Evolutionary conservation across 2,113 vertebrate species (phyloP).

Genomic region (Australoheros scitulus): DNA sequence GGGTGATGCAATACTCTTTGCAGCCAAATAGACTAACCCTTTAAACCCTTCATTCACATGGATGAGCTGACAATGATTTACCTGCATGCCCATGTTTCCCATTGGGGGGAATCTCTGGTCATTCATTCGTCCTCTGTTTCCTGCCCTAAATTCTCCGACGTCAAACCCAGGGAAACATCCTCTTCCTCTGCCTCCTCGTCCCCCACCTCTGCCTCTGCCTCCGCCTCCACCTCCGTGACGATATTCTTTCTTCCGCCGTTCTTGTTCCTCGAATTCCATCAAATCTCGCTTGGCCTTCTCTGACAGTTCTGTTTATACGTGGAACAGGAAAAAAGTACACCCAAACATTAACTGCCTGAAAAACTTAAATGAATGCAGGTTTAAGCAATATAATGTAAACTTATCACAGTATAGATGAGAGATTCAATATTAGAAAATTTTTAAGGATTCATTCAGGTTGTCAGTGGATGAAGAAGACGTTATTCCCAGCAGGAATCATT

Average conservation of each 20-base stretch:
- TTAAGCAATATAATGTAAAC: background rate
- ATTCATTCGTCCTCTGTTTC: conserved; percentile 85
- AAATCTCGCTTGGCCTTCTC: conserved; percentile 94
- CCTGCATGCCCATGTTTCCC: conserved; percentile 86
- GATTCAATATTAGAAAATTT: background rate
- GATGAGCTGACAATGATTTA: conserved; percentile 61
- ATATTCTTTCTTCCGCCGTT: conserved; percentile 88
- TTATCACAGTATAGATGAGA: background rate
- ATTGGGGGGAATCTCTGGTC: conserved; percentile 87
- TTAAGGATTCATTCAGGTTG: background rate
- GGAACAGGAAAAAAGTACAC: background rate
- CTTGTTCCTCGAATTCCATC: conserved; percentile 90
- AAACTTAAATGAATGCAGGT: background rate
- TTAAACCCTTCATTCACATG: background rate
- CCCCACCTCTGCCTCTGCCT: conserved; percentile 76
- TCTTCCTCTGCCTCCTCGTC: conserved; percentile 79
- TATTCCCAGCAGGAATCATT: background rate
- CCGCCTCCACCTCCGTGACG: conserved; percentile 72
- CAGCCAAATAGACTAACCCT: background rate
- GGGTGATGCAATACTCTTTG: background rate
- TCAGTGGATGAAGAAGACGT: background rate
- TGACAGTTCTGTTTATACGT: conserved; percentile 86
- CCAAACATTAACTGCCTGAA: background rate
- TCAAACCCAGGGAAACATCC: conserved; percentile 81
- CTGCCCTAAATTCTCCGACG: conserved; percentile 85